Conservation (phyloP, 2,888 invertebrate species). For the Drepanosiphum platanoidis region DNA sequence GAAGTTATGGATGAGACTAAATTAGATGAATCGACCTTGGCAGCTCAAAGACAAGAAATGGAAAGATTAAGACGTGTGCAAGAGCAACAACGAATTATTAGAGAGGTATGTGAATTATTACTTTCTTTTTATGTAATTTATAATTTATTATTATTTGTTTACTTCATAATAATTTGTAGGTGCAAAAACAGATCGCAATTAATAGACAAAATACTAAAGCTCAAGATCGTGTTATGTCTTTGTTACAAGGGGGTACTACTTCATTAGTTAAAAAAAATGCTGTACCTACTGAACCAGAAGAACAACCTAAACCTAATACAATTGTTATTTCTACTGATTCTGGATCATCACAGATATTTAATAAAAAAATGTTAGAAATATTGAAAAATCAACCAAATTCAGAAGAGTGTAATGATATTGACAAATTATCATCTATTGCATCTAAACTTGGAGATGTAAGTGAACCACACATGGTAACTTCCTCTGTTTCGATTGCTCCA, state of each 20-base stretch:
- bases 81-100: constrained; percentile 83
- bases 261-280: constrained; percentile 65
- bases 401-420: constrained; percentile 63
- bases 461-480: constrained; percentile 69
- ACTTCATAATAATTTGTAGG: constrained; percentile 66
- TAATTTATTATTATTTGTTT: neutral
- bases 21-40: constrained; percentile 89
- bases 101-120: constrained; percentile 70
- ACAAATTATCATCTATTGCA: constrained; percentile 63
- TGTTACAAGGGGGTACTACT: constrained; percentile 73
- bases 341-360: constrained; percentile 65
- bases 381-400: constrained; percentile 65
- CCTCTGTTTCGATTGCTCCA: constrained; percentile 70
- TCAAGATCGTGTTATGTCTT: constrained; percentile 77
- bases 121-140: neutral
- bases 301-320: constrained; percentile 65
- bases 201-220: constrained; percentile 73
- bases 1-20: constrained; percentile 95
- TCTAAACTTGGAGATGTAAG: constrained; percentile 61
- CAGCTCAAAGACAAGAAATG: constrained; percentile 92
- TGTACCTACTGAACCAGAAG: constrained; percentile 58
- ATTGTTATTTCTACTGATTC: constrained; percentile 65
- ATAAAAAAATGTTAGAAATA: constrained; percentile 66
- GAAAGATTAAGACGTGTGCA: constrained; percentile 86
- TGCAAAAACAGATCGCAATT: constrained; percentile 81